phyloP scores from a whole-genome alignment of 2,113 vertebrate species.

The Pseudonaja textilis region DNA sequence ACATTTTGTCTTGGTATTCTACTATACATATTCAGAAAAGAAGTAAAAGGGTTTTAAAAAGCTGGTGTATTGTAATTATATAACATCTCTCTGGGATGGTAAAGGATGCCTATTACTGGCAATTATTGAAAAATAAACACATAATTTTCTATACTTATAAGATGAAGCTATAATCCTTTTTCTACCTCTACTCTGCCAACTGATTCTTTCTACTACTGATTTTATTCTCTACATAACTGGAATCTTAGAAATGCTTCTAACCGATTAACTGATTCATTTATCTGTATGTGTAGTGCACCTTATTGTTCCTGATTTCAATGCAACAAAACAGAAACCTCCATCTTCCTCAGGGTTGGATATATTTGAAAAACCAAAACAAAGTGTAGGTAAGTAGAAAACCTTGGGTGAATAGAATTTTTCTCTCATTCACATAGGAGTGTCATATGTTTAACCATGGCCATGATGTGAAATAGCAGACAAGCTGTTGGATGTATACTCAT shows the following conservation, averaged over 20 bases:
- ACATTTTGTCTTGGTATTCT: neutral
- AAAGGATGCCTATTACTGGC: neutral
- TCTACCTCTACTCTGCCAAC: neutral
- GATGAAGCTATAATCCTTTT: neutral
- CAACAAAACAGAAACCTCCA: conserved; percentile 68
- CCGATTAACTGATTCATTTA: conserved; percentile 11
- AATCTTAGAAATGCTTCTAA: neutral
- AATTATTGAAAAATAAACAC: neutral
- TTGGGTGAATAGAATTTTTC: neutral
- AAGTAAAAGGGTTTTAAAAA: neutral
- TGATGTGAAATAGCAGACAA: neutral
- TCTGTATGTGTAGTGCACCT: conserved; percentile 71
- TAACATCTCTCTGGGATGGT: too few species aligned
- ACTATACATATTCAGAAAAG: neutral
- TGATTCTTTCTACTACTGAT: neutral
- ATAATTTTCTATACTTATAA: neutral
- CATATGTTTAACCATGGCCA: neutral
- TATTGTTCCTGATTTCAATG: conserved; percentile 73
- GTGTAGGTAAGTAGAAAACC: conserved; percentile 63
- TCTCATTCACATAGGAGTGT: neutral
- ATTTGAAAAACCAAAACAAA: conserved; percentile 68
- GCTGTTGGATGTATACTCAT: neutral
- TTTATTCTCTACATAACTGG: neutral
- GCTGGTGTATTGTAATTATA: neutral
- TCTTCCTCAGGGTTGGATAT: conserved; percentile 65